phyloP scores from a whole-genome alignment of 2,797 vertebrate genomes.

The Margarornis squamiger region DNA sequence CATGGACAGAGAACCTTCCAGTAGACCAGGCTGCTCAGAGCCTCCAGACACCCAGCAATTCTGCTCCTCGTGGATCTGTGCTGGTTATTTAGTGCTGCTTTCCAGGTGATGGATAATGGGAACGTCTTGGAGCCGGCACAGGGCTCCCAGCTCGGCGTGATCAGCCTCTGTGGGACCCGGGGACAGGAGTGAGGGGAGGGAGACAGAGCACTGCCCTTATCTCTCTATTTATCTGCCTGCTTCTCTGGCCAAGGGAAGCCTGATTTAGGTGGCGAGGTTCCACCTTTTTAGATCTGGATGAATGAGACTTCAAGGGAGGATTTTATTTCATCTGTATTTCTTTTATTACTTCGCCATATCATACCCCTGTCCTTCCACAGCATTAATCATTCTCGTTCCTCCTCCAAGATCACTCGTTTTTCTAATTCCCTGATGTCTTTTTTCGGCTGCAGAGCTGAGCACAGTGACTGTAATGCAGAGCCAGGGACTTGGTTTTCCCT shows the following conservation, averaged over 20 bases:
- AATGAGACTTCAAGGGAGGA: slow-evolving; percentile 39
- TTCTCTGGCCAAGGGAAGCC: not conserved
- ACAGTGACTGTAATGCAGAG: not conserved
- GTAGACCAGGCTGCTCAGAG: not conserved
- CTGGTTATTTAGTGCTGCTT: not conserved
- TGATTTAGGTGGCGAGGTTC: slow-evolving; percentile 30
- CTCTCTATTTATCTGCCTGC: not conserved
- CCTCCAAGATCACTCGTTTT: not conserved
- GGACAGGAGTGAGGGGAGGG: not conserved
- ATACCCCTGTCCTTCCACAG: not conserved
- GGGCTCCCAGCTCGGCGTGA: not conserved
- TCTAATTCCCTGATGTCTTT: slow-evolving; percentile 17
- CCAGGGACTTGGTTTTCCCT: not conserved
- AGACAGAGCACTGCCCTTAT: not conserved
- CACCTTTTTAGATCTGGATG: slow-evolving; percentile 39
- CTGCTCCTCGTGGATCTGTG: accelerated
- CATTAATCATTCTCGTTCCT: slow-evolving; percentile 11
- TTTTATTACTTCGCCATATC: slow-evolving; percentile 7
- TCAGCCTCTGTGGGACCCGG: not conserved
- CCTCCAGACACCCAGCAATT: not conserved
- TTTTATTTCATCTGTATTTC: slow-evolving; percentile 52
- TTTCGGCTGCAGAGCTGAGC: not conserved
- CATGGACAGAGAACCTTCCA: not conserved
- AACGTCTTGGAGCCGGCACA: not conserved
- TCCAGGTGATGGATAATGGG: not conserved